Conservation (phyloP, 2,797 vertebrate species). For the Chaetodon trifasciatus region DNA sequence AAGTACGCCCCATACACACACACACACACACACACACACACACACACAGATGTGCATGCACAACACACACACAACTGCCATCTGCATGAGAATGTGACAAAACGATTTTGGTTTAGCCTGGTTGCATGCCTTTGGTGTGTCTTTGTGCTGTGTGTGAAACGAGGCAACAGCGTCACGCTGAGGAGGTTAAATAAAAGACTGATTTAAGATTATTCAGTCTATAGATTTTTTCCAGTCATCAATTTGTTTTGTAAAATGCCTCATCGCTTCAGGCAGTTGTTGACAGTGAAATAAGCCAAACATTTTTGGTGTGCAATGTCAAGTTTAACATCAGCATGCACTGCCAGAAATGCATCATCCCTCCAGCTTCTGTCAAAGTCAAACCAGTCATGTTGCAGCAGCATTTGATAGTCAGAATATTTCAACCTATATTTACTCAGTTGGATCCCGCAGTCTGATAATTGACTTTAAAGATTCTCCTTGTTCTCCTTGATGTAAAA, state of each 20-base stretch:
- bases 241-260: background rate
- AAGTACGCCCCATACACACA: slow-evolving; percentile 46
- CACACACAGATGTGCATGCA: background rate
- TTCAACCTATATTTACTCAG: background rate
- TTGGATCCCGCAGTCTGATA: background rate
- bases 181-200: slow-evolving; percentile 57
- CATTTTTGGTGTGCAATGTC: background rate
- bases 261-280: background rate
- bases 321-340: background rate
- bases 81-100: slow-evolving; percentile 66
- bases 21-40: background rate
- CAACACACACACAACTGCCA: slow-evolving; percentile 32
- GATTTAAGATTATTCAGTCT: slow-evolving; percentile 6
- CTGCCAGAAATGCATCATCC: background rate
- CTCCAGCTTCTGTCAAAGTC: background rate
- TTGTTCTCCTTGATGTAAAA: background rate
- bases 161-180: slow-evolving; percentile 9
- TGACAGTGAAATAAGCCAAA: background rate
- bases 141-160: slow-evolving; percentile 57
- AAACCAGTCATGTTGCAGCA: background rate
- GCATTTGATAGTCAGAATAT: background rate
- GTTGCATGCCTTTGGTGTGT: slow-evolving; percentile 56
- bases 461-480: background rate
- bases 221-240: background rate
- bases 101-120: slow-evolving; percentile 50